Evolutionary conservation across 2,888 invertebrate genomes (phyloP).

Genomic region (Agriotes lineatus): DNA sequence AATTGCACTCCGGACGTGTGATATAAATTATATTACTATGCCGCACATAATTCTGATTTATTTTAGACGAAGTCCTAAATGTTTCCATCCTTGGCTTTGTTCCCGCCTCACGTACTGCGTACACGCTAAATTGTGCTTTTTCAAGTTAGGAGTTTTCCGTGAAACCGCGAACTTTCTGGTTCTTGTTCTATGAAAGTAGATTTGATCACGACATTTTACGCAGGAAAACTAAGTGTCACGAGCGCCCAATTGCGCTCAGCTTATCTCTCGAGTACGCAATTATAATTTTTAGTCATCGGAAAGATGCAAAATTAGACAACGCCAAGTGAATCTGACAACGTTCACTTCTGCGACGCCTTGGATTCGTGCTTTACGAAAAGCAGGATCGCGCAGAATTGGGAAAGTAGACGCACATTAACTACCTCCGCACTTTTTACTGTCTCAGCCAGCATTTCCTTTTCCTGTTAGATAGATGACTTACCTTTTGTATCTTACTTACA

Average conservation of each 20-base stretch:
- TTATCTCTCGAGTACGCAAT: neutral
- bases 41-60: conserved; percentile 30
- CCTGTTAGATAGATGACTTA: no score
- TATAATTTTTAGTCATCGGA: no score
- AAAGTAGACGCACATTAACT: no score
- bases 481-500: no score
- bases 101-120: conserved; percentile 17
- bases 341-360: no score
- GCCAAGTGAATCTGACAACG: no score
- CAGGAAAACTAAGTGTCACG: conserved; percentile 8
- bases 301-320: no score
- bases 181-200: conserved; percentile 18
- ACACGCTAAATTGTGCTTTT: neutral
- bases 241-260: conserved; percentile 15
- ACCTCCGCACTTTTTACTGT: no score
- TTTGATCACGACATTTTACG: conserved; percentile 21
- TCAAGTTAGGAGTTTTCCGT: neutral
- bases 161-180: neutral
- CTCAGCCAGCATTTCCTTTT: no score
- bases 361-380: no score
- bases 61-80: conserved; percentile 21
- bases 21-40: conserved; percentile 26
- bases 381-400: no score
- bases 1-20: conserved; percentile 22
- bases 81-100: conserved; percentile 17